A percentile compares a stretch with the other conserved stretches of the same genome.
Evolutionary conservation across 2,113 vertebrate species (phyloP).

Genomic region (Athene cunicularia): DNA sequence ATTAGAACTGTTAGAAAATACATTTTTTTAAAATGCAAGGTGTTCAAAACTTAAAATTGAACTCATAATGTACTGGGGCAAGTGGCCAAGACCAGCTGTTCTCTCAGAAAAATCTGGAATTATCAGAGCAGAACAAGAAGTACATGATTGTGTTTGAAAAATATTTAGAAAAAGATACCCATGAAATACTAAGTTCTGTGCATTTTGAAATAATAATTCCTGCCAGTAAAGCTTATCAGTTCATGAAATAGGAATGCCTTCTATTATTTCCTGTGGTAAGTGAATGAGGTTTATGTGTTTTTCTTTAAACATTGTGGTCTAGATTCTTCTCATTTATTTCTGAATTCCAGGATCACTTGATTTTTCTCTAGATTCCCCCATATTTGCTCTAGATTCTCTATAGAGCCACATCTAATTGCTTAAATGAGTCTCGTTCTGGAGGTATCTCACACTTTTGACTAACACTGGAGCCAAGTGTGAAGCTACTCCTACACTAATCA

Average conservation of each 20-base stretch:
- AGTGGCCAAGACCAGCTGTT: not conserved
- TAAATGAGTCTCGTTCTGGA: not conserved
- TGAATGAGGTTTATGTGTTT: not conserved
- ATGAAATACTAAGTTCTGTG: not conserved
- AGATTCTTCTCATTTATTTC: not conserved
- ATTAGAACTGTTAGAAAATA: not conserved
- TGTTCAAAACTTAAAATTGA: not conserved
- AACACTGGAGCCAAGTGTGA: not conserved
- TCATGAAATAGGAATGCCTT: not conserved
- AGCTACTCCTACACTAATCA: conserved; percentile 17
- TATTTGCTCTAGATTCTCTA: not conserved
- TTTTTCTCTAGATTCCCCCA: not conserved
- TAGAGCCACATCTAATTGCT: not conserved
- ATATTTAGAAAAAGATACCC: not conserved
- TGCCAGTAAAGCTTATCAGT: not conserved
- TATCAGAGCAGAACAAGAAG: not conserved
- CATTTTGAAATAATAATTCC: not conserved
- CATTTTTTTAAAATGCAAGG: not conserved
- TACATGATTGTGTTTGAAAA: not conserved
- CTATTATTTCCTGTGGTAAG: not conserved
- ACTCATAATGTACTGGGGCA: not conserved
- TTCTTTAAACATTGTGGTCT: not conserved
- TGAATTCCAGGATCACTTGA: not conserved
- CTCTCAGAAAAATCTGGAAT: not conserved
- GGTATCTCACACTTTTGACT: not conserved